These are phyloP conservation scores for Diplolepis rosae DNA, from an alignment of 2,888 invertebrate species.

Conservation along the genomic window DNA sequence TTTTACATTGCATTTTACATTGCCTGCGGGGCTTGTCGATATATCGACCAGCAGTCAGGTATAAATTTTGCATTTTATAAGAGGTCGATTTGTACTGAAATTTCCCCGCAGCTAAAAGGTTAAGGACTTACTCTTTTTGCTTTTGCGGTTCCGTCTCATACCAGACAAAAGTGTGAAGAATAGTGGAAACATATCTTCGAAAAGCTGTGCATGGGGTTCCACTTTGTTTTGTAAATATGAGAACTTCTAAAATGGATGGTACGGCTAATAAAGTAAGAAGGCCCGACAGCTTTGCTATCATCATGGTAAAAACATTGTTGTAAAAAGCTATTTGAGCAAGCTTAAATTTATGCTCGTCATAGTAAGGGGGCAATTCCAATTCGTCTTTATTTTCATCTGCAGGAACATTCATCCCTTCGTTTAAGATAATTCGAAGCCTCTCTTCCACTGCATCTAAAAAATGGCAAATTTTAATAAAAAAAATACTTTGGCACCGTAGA, in stretches of 20 bases:
- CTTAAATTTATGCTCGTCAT: conserved; percentile 78
- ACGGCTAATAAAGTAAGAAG: conserved; percentile 84
- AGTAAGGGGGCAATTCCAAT: conserved; percentile 80
- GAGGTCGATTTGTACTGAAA: too few relatives aligned
- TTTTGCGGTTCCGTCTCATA: conserved; percentile 78
- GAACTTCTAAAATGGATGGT: conserved; percentile 82
- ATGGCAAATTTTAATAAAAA: too few relatives aligned
- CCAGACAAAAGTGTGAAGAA: conserved; percentile 86
- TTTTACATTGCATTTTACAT: too few relatives aligned
- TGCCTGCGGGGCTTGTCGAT: too few relatives aligned
- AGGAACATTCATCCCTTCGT: conserved; percentile 57
- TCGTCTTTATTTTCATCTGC: conserved; percentile 59
- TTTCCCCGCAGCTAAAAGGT: too few relatives aligned
- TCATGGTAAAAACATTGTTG: conserved; percentile 82
- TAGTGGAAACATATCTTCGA: conserved; percentile 85
- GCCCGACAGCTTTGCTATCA: conserved; percentile 84
- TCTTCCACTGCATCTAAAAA: conserved; percentile 58
- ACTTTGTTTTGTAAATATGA: conserved; percentile 84
- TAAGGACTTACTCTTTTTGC: conserved; percentile 62
- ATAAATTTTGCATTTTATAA: too few relatives aligned
- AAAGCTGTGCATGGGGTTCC: conserved; percentile 80
- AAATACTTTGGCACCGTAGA: too few relatives aligned
- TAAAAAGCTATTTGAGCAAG: conserved; percentile 84
- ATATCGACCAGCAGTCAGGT: too few relatives aligned
- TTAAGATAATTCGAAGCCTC: conserved; percentile 56